phyloP scores from a whole-genome alignment of 2,888 invertebrate species.

The Lasiommata megera region DNA sequence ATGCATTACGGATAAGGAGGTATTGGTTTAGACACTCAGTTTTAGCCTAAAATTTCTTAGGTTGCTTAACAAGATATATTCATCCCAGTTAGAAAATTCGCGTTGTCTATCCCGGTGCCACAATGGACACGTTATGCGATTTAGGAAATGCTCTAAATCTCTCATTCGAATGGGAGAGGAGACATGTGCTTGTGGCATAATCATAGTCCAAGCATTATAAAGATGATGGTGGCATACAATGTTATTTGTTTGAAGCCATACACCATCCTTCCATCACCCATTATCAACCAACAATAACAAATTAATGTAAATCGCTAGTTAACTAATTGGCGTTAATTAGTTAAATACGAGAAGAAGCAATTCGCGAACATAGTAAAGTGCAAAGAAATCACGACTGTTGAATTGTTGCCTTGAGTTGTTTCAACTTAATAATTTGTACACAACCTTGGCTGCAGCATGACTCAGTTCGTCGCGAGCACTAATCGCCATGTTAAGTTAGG shows the following conservation, averaged over 20 bases:
- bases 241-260: not conserved
- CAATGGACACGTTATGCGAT: too few species aligned
- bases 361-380: constrained; percentile 1
- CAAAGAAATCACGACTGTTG: constrained; percentile 32
- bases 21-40: too few species aligned
- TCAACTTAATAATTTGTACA: constrained; percentile 43
- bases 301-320: not conserved
- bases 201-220: too few species aligned
- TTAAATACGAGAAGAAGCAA: constrained; percentile 11
- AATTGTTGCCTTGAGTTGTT: constrained; percentile 40
- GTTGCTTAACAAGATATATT: too few species aligned
- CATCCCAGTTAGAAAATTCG: too few species aligned
- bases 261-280: not conserved
- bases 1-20: too few species aligned
- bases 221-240: not conserved
- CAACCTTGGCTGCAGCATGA: constrained; percentile 45
- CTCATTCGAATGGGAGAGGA: too few species aligned
- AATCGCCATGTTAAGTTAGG: constrained; percentile 38
- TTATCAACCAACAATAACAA: not conserved
- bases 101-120: too few species aligned
- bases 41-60: too few species aligned
- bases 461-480: constrained; percentile 39
- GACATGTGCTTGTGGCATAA: too few species aligned
- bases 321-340: constrained; percentile 7
- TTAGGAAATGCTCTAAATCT: too few species aligned